phyloP scores from a whole-genome alignment of 1,140 invertebrate species.

The Arion vulgaris region DNA sequence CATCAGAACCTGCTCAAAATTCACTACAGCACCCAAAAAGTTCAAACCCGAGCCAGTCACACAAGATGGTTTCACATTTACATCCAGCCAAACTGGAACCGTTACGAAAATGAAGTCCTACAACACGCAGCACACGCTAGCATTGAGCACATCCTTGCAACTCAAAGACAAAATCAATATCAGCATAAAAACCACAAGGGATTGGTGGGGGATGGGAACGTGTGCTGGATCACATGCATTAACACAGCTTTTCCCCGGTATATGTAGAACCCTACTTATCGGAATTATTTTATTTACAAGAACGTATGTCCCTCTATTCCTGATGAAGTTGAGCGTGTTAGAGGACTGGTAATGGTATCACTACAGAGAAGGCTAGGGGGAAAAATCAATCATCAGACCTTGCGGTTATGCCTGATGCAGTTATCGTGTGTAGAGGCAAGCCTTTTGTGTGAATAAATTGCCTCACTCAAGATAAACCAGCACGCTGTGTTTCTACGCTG shows the following conservation, averaged over 20 bases:
- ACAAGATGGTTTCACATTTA: not conserved
- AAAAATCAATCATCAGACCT: not conserved
- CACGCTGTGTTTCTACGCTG: no score
- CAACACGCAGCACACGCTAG: not conserved
- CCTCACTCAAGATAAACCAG: not conserved
- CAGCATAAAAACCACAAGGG: not conserved
- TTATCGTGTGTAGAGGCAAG: no score
- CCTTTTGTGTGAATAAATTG: not conserved
- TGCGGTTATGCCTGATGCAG: not conserved
- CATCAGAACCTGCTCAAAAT: no score
- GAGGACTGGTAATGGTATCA: not conserved
- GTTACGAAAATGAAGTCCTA: not conserved
- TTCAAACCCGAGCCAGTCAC: not conserved
- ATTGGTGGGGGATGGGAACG: not conserved
- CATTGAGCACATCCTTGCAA: not conserved
- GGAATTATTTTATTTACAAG: not conserved
- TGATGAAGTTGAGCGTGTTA: not conserved
- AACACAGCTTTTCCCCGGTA: not conserved
- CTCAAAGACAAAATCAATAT: not conserved
- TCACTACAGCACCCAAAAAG: no score
- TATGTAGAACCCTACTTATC: not conserved
- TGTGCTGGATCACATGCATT: no score
- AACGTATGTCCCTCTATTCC: not conserved
- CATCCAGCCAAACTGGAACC: not conserved
- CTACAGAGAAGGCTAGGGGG: not conserved